phyloP scores from a whole-genome alignment of 1,140 invertebrate genomes.

The Tribolium castaneum region DNA sequence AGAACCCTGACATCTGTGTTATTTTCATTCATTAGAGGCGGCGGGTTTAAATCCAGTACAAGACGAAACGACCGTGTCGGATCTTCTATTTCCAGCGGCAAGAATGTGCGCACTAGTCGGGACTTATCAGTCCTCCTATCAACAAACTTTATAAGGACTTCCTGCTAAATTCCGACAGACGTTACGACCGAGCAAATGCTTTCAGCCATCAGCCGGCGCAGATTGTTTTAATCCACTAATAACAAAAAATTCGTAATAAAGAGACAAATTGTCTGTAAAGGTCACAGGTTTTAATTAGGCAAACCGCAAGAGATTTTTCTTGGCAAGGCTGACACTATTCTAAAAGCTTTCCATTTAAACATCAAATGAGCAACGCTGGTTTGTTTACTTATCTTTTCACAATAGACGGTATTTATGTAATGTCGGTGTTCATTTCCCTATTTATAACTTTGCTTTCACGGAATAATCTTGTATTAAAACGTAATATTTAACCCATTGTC shows the following conservation, averaged over 20 bases:
- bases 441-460: constrained; percentile 18
- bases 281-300: not conserved
- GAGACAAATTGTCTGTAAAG: not conserved
- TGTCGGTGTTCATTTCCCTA: constrained; percentile 12
- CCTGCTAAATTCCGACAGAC: constrained; percentile 20
- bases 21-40: constrained; percentile 30
- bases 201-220: not conserved
- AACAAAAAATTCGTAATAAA: not conserved
- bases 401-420: constrained; percentile 18
- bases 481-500: too few species aligned
- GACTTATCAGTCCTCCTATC: constrained; percentile 31
- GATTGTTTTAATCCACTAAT: constrained; percentile 28
- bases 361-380: constrained; percentile 1
- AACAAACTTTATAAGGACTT: constrained; percentile 32
- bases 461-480: not conserved
- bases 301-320: not conserved
- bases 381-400: constrained; percentile 30
- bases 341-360: constrained; percentile 21
- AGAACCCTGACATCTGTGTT: constrained; percentile 24
- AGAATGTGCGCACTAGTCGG: constrained; percentile 22
- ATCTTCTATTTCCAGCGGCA: constrained; percentile 29
- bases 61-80: constrained; percentile 28
- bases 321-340: not conserved
- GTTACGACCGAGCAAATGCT: constrained; percentile 1
- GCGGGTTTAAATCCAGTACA: constrained; percentile 31